Evolutionary conservation across 2,888 invertebrate genomes (phyloP), one percentile per base, ranked within the genome.

Genomic region (Caenorhabditis sulstoni): DNA sequence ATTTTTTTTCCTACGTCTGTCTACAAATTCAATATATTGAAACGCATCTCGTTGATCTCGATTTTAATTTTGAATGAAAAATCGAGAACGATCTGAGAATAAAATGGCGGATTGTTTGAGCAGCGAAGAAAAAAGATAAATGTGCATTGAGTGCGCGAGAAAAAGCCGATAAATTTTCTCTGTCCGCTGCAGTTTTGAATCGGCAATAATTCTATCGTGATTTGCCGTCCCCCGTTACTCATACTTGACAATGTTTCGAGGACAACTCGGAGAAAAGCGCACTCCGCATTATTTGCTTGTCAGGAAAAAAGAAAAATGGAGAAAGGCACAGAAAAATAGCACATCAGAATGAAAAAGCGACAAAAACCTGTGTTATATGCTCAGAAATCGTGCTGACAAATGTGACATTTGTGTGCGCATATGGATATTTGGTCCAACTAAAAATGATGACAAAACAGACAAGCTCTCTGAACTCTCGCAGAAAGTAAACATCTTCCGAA

Each of bases 161-260:
- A 41, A 22, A 12, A 18, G 8, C 39, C 23, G 35, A 47, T 4
- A 14, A 14, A 4, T 41, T 14, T 59, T 37, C n/a, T 9, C 35
- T 37, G 22, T 37, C 49, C 39, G 12, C 49, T n/a, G 45, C 23
- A 37, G 58, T 59, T 61, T 61, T 45, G 39, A 52, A 61, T 70
- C 22, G 58, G 61, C 39, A 11, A 57, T 70, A 53, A 70, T 61
- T 52, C 23, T 44, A 41, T 49, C 59, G 49, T 29, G 45, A 57
- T 41, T 57, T 22, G 57, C 18, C 16, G 14, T 14, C 18, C 55
- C 45, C 47, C 58, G 59, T 61, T 61, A 61, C 53, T 70, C 70
- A 53, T 70, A 70, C 70, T 70, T 61, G 70, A 70, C 68, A 71
- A 52, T 55, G 37, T 55, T 71, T 71, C 62, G 71, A 50, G 64